These are phyloP conservation scores for Caenorhabditis wallacei DNA, from an alignment of 2,888 invertebrate genomes.

Conservation along the genomic window DNA sequence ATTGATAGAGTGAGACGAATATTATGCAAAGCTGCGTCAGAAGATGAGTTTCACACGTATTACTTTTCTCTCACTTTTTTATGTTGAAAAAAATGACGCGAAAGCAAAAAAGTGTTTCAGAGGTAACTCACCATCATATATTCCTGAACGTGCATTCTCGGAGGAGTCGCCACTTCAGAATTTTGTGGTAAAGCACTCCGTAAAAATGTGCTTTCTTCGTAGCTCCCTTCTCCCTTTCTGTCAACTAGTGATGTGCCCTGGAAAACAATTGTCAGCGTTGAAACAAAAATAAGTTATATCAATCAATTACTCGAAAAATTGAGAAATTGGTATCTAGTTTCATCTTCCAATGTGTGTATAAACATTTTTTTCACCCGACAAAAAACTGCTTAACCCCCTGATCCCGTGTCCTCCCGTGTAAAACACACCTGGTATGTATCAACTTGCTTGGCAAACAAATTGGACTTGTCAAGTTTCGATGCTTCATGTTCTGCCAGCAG, in stretches of 20 bases:
- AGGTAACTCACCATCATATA: constrained; percentile 77
- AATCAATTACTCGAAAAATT: too few species aligned
- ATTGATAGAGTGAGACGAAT: constrained; percentile 21
- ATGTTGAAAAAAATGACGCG: not conserved
- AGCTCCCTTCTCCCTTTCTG: constrained; percentile 78
- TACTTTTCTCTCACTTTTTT: constrained; percentile 5
- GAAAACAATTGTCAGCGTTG: constrained; percentile 17
- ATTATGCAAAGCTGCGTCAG: constrained; percentile 51
- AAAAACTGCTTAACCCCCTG: constrained; percentile 9
- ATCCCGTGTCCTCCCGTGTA: constrained; percentile 9
- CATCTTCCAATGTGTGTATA: not conserved
- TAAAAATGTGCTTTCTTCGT: constrained; percentile 77
- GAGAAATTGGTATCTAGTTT: not conserved
- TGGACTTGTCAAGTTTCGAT: constrained; percentile 78
- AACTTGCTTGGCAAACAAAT: constrained; percentile 77
- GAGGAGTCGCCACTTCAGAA: constrained; percentile 63
- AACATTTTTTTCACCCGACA: not conserved
- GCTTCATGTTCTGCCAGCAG: constrained; percentile 77
- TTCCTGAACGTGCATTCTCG: constrained; percentile 76
- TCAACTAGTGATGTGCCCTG: constrained; percentile 76
- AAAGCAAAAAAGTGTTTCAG: not conserved
- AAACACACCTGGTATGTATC: constrained; percentile 75
- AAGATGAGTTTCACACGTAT: not conserved
- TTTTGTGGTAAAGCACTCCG: constrained; percentile 68
- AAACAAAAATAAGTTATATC: too few species aligned